Conservation (phyloP, 2,888 invertebrate species). For the Poecilus cupreus region DNA sequence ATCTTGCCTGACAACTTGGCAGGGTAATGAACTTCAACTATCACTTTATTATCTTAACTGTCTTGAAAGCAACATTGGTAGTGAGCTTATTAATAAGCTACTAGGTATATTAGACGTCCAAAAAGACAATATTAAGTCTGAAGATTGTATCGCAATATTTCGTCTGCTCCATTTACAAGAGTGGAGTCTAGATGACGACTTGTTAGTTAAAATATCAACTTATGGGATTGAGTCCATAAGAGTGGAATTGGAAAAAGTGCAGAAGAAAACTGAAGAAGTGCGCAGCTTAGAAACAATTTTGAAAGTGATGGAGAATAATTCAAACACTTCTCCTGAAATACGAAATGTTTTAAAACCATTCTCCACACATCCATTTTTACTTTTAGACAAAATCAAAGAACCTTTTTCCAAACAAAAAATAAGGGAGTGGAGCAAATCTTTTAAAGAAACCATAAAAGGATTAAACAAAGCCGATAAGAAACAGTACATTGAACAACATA, state of each 20-base stretch:
- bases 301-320: conserved; percentile 59
- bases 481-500: conserved; percentile 5
- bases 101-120: conserved; percentile 50
- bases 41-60: conserved; percentile 60
- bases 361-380: conserved; percentile 21
- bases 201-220: conserved; percentile 44
- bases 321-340: conserved; percentile 58
- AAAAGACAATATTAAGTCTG: conserved; percentile 32
- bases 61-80: conserved; percentile 59
- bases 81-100: conserved; percentile 45
- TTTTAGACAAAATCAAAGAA: not conserved
- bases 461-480: not conserved
- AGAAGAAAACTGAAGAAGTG: conserved; percentile 42
- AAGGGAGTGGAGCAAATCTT: not conserved
- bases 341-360: conserved; percentile 13
- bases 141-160: conserved; percentile 52
- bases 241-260: conserved; percentile 39
- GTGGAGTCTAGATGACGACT: conserved; percentile 57
- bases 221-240: conserved; percentile 43
- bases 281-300: conserved; percentile 56
- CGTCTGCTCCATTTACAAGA: conserved; percentile 57
- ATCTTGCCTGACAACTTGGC: conserved; percentile 58
- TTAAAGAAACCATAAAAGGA: not conserved
- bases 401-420: conserved; percentile 39
- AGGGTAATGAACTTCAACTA: conserved; percentile 51